Evolutionary conservation across 2,113 vertebrate genomes (phyloP), one percentile per base, ranked within the genome.

Genomic region (Malurus melanocephalus): DNA sequence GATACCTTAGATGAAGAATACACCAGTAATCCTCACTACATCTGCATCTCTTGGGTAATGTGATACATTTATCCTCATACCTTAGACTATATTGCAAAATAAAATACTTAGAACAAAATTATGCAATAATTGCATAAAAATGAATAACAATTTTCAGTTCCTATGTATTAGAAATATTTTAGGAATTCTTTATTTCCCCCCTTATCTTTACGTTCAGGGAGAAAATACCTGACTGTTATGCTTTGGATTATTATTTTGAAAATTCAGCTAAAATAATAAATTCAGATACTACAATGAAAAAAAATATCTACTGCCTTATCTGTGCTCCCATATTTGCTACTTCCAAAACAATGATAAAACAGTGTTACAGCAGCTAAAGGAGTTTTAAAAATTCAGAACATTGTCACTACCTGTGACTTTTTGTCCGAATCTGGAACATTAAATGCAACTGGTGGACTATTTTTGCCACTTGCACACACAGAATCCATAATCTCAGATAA

Each of bases 361-460:
- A 60, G 14, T 15, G 6, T 33, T 68, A 68, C 9, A 55, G 48
- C 35, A 90, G 42, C 22, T 80, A 52, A 65, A 65, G 10, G 4
- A 60, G 35, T 26, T 67, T 59, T 51, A 48, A 80, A 77, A 82
- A 49, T 22, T 43, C 53, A 62, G 20, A 38, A 26, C 2, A 60
- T 2, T 23, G 15, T 42, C 30, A 46, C 43, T 59, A 16, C 32
- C 16, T 77, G 8, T 17, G 28, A 85, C 42, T 80, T 59, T 76
- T 8, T 38, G 56, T 66, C 33, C n/a, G 30, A 79, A 73, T 62
- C 32, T 60, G 40, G 48, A 49, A 88, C 85, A 80, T 48, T 78
- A 93, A 96, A 95, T 88, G 84, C 83, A 93, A 61, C 48, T 68
- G 35, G 23, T 42, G 81, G 65, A 33, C 48, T 86, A 69, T 40